Evolutionary conservation across 2,888 invertebrate genomes (phyloP).

Genomic region (Criorhina ranunculi): DNA sequence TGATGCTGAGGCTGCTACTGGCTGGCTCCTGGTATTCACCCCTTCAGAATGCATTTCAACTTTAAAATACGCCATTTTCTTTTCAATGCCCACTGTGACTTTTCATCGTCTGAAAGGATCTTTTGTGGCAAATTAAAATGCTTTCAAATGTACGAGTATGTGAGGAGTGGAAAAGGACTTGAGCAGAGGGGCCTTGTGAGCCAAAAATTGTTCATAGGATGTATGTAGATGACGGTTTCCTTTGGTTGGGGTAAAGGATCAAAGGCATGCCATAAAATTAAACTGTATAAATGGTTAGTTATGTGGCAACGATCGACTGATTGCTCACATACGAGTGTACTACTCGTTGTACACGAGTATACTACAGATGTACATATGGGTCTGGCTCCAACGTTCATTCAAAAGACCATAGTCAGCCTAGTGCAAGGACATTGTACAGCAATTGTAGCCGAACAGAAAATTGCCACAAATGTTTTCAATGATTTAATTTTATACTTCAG

Average conservation of each 20-base stretch:
- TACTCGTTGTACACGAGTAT: conserved; percentile 30
- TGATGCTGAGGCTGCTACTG: too few species aligned
- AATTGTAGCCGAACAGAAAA: conserved; percentile 23
- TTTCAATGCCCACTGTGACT: conserved; percentile 72
- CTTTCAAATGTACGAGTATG: conserved; percentile 55
- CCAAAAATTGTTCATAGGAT: conserved; percentile 31
- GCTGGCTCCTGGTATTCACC: conserved; percentile 38
- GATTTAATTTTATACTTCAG: conserved; percentile 54
- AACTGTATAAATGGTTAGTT: conserved; percentile 68
- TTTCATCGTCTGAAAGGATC: conserved; percentile 73
- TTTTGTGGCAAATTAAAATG: conserved; percentile 72
- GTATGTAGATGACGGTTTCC: conserved; percentile 56
- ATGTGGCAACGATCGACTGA: conserved; percentile 42
- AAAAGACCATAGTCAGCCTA: conserved; percentile 29
- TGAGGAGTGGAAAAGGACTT: not conserved
- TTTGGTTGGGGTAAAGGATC: conserved; percentile 55
- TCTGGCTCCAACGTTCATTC: conserved; percentile 29
- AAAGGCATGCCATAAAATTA: conserved; percentile 71
- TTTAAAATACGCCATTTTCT: conserved; percentile 71
- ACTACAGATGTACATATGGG: too few species aligned
- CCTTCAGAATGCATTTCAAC: conserved; percentile 59
- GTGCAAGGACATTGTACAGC: conserved; percentile 15
- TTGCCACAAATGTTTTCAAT: conserved; percentile 49
- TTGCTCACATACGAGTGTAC: conserved; percentile 26
- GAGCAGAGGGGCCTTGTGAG: conserved; percentile 10